Percentiles rank a stretch among this genome's conserved stretches.
Evolutionary conservation across 2,888 invertebrate species (phyloP).

Genomic region (Diploptera punctata): DNA sequence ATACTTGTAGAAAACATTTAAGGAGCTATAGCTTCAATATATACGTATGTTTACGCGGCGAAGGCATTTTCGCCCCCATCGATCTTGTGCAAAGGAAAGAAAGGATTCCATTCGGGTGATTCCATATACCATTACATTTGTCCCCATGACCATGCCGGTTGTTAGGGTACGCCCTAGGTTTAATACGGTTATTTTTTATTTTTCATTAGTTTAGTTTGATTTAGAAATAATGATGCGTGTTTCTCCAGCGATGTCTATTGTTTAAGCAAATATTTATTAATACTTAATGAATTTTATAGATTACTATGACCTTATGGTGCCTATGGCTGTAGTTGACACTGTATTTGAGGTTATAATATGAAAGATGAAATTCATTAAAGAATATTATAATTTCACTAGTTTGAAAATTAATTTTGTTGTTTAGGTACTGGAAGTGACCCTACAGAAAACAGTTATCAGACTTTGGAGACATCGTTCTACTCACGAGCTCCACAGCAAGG

Average conservation of each 20-base stretch:
- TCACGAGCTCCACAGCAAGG: constrained; percentile 1
- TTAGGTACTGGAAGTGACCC: constrained; percentile 39
- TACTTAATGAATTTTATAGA: too few relatives aligned
- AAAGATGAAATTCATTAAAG: background rate
- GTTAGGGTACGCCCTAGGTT: constrained; percentile 13
- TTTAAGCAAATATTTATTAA: too few relatives aligned
- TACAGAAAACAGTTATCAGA: constrained; percentile 35
- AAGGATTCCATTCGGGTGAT: constrained; percentile 39
- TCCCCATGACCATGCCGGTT: constrained; percentile 36
- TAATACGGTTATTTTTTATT: too few relatives aligned
- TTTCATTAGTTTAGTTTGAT: too few relatives aligned
- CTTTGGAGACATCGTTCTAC: constrained; percentile 33
- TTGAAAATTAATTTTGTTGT: too few relatives aligned
- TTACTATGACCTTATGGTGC: too few relatives aligned
- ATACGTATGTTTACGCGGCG: background rate
- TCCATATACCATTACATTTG: constrained; percentile 20
- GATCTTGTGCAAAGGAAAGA: constrained; percentile 38
- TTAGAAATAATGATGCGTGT: too few relatives aligned
- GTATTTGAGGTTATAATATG: background rate
- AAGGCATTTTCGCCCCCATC: constrained; percentile 33
- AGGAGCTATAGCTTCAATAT: background rate
- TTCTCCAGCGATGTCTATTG: too few relatives aligned
- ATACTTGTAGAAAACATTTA: background rate
- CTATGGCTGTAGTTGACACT: background rate
- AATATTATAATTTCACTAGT: too few relatives aligned